A percentile compares a stretch with the other conserved stretches of the same genome.
These are phyloP conservation scores for Cirrhinus mrigala DNA, from an alignment of 2,797 vertebrate genomes.

Conservation along the genomic window DNA sequence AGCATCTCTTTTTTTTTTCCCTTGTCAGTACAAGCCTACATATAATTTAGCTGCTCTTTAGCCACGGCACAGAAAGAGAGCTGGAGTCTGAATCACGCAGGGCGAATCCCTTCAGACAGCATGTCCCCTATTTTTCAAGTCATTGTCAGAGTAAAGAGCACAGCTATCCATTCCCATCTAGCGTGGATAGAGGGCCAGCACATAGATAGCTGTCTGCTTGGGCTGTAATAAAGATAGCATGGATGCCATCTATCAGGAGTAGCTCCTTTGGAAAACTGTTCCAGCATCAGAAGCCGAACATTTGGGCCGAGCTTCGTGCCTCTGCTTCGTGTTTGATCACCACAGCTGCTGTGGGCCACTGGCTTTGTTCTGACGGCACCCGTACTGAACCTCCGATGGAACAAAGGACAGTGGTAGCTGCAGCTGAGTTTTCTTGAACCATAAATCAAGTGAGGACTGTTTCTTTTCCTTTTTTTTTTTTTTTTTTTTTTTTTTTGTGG, in stretches of 20 bases:
- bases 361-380: slow-evolving; percentile 30
- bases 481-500: background rate
- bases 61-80: slow-evolving; percentile 8
- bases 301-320: slow-evolving; percentile 4
- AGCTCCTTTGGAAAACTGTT: slow-evolving; percentile 22
- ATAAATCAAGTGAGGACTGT: slow-evolving; percentile 36
- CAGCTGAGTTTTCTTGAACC: slow-evolving; percentile 21
- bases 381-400: slow-evolving; percentile 18
- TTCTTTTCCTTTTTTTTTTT: background rate
- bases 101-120: slow-evolving; percentile 53
- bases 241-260: slow-evolving; percentile 51
- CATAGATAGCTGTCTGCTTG: slow-evolving; percentile 55
- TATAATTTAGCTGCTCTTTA: slow-evolving; percentile 55
- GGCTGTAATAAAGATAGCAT: slow-evolving; percentile 56
- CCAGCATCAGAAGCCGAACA: slow-evolving; percentile 31
- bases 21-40: background rate
- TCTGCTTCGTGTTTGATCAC: slow-evolving; percentile 44
- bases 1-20: background rate
- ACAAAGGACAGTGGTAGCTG: slow-evolving; percentile 17
- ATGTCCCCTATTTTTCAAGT: slow-evolving; percentile 52
- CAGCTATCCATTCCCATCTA: slow-evolving; percentile 51
- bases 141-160: slow-evolving; percentile 54
- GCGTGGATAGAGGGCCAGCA: slow-evolving; percentile 58
- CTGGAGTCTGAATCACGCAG: background rate
- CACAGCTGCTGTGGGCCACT: slow-evolving; percentile 33